Evolutionary conservation across 2,888 invertebrate genomes (phyloP).

Genomic region (Chelonus formosanus): DNA sequence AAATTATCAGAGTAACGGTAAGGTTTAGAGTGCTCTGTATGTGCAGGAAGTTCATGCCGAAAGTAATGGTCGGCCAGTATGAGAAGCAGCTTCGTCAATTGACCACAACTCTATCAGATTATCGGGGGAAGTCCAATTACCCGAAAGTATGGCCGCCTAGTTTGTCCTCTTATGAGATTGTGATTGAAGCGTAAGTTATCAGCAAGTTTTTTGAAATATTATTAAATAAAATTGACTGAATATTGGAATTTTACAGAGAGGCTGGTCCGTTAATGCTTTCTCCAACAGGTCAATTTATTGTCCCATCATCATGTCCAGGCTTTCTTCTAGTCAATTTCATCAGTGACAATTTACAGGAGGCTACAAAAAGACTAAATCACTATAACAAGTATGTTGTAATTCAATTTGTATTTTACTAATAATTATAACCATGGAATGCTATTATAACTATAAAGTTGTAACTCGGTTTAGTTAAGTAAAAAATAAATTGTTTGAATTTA

Average conservation of each 20-base stretch:
- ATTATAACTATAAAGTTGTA: too few relatives aligned
- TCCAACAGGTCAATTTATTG: conserved; percentile 92
- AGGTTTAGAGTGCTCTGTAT: conserved; percentile 66
- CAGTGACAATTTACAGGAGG: conserved; percentile 78
- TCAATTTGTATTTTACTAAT: conserved; percentile 17
- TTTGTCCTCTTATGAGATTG: conserved; percentile 80
- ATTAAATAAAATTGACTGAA: not conserved
- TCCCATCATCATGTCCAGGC: conserved; percentile 91
- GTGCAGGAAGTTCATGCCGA: conserved; percentile 87
- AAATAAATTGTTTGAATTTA: not conserved
- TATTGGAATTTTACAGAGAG: conserved; percentile 71
- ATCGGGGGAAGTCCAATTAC: conserved; percentile 72
- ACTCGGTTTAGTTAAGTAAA: too few relatives aligned
- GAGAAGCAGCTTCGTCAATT: conserved; percentile 84
- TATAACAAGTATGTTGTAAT: conserved; percentile 74
- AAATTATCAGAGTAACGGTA: conserved; percentile 55
- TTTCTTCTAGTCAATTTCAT: conserved; percentile 86
- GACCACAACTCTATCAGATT: conserved; percentile 85
- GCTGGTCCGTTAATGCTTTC: conserved; percentile 93
- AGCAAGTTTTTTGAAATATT: not conserved
- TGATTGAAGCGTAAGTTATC: conserved; percentile 84
- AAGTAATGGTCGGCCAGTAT: conserved; percentile 86
- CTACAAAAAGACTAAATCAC: conserved; percentile 75
- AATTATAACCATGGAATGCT: too few relatives aligned
- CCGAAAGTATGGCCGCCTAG: conserved; percentile 78